These are phyloP conservation scores for Poeciliopsis prolifica DNA, from an alignment of 2,113 vertebrate species.

Conservation along the genomic window DNA sequence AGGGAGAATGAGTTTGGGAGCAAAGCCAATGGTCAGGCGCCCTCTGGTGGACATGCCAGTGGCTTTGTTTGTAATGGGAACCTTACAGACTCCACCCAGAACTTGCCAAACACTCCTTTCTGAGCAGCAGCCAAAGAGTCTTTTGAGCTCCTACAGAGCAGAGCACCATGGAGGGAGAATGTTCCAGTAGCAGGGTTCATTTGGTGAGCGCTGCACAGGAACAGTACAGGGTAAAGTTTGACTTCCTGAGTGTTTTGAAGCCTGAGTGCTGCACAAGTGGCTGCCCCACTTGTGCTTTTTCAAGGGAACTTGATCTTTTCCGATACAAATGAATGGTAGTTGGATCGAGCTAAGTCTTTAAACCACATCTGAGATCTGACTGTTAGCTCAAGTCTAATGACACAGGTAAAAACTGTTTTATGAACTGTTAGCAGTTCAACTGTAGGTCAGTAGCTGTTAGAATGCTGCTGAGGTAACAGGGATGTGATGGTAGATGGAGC, in stretches of 20 bases:
- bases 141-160: not conserved
- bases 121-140: constrained; percentile 30
- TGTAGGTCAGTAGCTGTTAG: no score
- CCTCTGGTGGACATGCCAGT: constrained; percentile 30
- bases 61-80: constrained; percentile 51
- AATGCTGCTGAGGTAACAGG: no score
- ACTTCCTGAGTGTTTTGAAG: not conserved
- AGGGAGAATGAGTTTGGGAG: constrained; percentile 22
- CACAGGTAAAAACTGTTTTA: not conserved
- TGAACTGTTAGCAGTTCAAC: not conserved
- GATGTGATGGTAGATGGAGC: not conserved
- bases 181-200: no score
- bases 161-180: not conserved
- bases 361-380: not conserved
- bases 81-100: constrained; percentile 64
- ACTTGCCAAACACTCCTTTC: constrained; percentile 79
- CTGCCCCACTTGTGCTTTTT: not conserved
- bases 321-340: not conserved
- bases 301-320: not conserved
- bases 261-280: not conserved
- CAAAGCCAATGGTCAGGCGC: constrained; percentile 38
- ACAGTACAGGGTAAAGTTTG: not conserved
- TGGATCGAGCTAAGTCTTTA: not conserved
- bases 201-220: no score
- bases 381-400: not conserved